Percentiles rank a stretch among this genome's conserved stretches.
phyloP scores from a whole-genome alignment of 1,140 invertebrate species.

The Drosophila lacteicornis region DNA sequence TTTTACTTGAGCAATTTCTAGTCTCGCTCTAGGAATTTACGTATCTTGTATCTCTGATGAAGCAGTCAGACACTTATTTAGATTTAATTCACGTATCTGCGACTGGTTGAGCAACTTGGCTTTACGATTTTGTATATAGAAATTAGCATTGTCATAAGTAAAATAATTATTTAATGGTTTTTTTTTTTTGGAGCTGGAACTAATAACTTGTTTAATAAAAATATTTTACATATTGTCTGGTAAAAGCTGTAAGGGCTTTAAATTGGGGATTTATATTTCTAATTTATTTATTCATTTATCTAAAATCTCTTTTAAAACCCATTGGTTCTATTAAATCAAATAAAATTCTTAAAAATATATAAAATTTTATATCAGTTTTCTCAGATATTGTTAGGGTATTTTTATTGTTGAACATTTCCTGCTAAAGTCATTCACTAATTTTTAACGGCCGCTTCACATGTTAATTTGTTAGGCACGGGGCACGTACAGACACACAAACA shows the following conservation, averaged over 20 bases:
- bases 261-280: too few relatives aligned
- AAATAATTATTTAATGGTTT: slow-evolving; percentile 2
- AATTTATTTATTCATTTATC: too few relatives aligned
- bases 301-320: too few relatives aligned
- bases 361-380: background rate
- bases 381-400: background rate
- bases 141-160: background rate
- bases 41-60: slow-evolving; percentile 16
- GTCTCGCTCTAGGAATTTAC: slow-evolving; percentile 16
- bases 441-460: slow-evolving; percentile 65
- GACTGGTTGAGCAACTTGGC: slow-evolving; percentile 8
- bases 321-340: too few relatives aligned
- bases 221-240: too few relatives aligned
- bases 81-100: slow-evolving; percentile 7
- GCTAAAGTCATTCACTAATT: slow-evolving; percentile 38
- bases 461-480: slow-evolving; percentile 75
- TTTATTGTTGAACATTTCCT: slow-evolving; percentile 16
- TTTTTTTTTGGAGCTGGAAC: background rate
- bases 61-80: background rate
- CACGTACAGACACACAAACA: slow-evolving; percentile 55
- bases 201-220: background rate
- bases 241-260: background rate
- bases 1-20: slow-evolving; percentile 28
- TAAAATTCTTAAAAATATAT: background rate
- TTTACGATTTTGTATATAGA: background rate